Percentiles rank a stretch among this genome's conserved stretches.
These are phyloP conservation scores for Apotomis turbidana DNA, from an alignment of 2,888 invertebrate genomes.

Conservation along the genomic window DNA sequence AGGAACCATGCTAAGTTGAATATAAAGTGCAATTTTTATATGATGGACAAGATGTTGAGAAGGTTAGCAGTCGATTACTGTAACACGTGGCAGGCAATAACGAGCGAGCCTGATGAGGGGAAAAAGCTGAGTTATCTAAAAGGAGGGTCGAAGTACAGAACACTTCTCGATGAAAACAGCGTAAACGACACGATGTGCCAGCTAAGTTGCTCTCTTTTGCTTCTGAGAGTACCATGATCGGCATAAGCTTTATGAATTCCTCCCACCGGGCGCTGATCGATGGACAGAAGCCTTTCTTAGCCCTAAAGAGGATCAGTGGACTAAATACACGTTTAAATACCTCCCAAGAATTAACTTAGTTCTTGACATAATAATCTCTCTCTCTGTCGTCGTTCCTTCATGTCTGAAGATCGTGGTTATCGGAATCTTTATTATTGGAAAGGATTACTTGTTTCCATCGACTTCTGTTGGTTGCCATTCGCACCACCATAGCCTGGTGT, in stretches of 20 bases:
- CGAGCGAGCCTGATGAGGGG: conserved; percentile 26
- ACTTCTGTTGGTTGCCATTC: too few species aligned
- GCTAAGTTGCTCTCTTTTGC: background rate
- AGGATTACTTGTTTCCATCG: too few species aligned
- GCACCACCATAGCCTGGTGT: too few species aligned
- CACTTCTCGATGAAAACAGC: background rate
- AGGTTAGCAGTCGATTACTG: conserved; percentile 8
- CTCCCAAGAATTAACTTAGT: background rate
- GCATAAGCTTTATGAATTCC: conserved; percentile 48
- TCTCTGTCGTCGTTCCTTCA: too few species aligned
- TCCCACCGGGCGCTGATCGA: conserved; percentile 33
- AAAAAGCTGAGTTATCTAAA: conserved; percentile 35
- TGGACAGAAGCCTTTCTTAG: conserved; percentile 29
- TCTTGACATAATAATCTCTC: too few species aligned
- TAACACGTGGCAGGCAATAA: conserved; percentile 23
- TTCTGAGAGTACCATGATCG: conserved; percentile 44
- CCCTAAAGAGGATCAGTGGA: conserved; percentile 8
- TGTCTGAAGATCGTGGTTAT: too few species aligned
- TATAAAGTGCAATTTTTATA: background rate
- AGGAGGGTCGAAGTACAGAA: conserved; percentile 7
- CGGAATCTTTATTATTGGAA: too few species aligned
- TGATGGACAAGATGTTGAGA: background rate
- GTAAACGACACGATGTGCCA: background rate
- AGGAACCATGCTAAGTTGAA: background rate
- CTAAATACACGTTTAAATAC: conserved; percentile 14